Evolutionary conservation across 2,113 vertebrate species (phyloP), one percentile per base, ranked within the genome.

Genomic region (Orthonyx spaldingii): DNA sequence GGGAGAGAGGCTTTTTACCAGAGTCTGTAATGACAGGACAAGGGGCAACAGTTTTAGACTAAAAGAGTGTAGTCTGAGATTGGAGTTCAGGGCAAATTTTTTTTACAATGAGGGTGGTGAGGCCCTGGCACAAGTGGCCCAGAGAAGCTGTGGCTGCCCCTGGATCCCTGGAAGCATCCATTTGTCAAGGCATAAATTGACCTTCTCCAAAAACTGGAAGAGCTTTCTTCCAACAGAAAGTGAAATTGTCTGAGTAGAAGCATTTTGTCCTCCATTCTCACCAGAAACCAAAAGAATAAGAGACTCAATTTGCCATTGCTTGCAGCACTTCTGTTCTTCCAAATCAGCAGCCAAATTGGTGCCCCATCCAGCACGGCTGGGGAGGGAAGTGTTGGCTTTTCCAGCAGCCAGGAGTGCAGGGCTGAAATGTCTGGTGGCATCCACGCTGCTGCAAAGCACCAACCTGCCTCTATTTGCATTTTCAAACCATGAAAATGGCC

Each of bases 41-140:
- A 80, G 39, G 26, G 20, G 2, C 2, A 46, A 32, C 7, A 12
- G 6, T 20, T 61, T 89, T 47, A 78, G 56, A 46, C 26, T 70
- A 8, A 37, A 41, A 42, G 7, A 57, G 5, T 0, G 2, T 8
- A 53, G 7, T 2, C 3, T 55, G 11, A 35, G 12, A 27, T 52
- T 37, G 17, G 30, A 46, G 18, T 42, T 65, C 14, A 57, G 8
- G 28, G 24, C 14, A 16, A 60, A 3, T 1, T 2, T 11, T 11
- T 15, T 72, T 74, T 33, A 3, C 7, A 1, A 0, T 24, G 35
- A 35, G 5, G 24, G 4, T 49, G 9, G 7, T 16, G 47, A 86
- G 19, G 0, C 26, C 20, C 23, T 81, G 53, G 28, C 16, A 10
- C 28, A 55, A 22, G 11, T 3, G 3, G 9, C 16, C 14, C 64